Base-by-base conservation (phyloP, 2,888 invertebrate genomes). In the Piscicola geometra region DNA sequence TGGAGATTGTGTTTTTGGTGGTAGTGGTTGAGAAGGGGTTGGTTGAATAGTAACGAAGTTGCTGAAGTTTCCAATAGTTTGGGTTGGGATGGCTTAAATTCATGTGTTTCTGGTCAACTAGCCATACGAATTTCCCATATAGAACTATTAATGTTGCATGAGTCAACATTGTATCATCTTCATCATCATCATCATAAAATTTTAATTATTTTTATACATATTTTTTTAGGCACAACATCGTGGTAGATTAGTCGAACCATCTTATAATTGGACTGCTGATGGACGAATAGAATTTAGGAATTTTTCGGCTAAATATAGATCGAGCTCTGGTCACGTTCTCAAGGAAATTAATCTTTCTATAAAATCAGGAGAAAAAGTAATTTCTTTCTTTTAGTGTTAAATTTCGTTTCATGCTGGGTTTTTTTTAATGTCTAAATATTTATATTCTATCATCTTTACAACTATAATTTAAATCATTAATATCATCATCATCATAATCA, bases 401-500 rank as follows among this genome's bases (percentile, higher is more conserved):
- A 47, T 47, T 15, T 15, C 21, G 50, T 47, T 47, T 47, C 12
- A 21, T 47, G 9, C 50, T 21, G 50, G 9, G 50, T 47, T 47
- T 47, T 47, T 21, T 47, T 15, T 47, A 47, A 47, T 47, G 18
- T 1, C 28, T 28, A 66, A 36, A 1, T 30, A 1, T 18, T 66
- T 9, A 66, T 66, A 3, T 66, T 32, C 66, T 18, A 32, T 68
- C 69, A 32, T 68, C 69, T 0, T 68, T 33, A 68, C 33, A 30
- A 68, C 33, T 33, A 30, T 68, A 30, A 9, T 68, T 25, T n/a
- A n/a, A n/a, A 32, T 68, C 69, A 32, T 68, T 33, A 1, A 32
- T 33, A 68, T 68, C 69, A 68, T 68, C 69, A 30, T 68, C 69
- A 9, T 68, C 69, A 71, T 71, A 0, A 71, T 71, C 71, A 71